phyloP scores from a whole-genome alignment of 1,140 invertebrate species.

The Leptoteleia sp. region DNA sequence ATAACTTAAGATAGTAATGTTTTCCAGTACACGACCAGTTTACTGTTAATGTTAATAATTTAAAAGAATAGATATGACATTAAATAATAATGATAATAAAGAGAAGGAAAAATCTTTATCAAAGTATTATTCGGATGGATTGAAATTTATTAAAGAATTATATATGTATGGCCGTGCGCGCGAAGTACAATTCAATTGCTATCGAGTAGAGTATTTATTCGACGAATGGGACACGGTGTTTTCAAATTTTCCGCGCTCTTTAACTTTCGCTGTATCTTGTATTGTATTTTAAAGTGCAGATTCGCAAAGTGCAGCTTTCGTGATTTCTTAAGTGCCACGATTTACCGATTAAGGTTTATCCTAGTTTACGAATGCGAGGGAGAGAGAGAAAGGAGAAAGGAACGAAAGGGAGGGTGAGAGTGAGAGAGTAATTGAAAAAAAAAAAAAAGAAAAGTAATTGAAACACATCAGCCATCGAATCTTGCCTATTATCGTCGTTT shows the following conservation, averaged over 20 bases:
- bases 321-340: slow-evolving; percentile 67
- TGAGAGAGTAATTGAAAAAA: too few species aligned
- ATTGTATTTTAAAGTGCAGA: too few species aligned
- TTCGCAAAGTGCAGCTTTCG: slow-evolving; percentile 53
- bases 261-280: too few species aligned
- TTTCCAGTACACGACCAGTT: too few species aligned
- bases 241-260: slow-evolving; percentile 1
- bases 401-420: too few species aligned
- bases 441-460: slow-evolving; percentile 1
- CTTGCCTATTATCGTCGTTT: slow-evolving; percentile 48
- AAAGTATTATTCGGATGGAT: slow-evolving; percentile 24
- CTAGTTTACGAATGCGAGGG: slow-evolving; percentile 33
- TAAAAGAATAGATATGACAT: neutral
- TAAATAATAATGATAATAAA: neutral
- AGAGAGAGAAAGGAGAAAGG: too few species aligned
- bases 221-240: slow-evolving; percentile 11
- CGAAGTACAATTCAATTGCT: slow-evolving; percentile 47
- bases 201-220: slow-evolving; percentile 58
- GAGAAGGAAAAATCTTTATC: slow-evolving; percentile 12
- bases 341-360: slow-evolving; percentile 54
- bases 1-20: too few species aligned
- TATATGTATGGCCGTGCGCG: slow-evolving; percentile 13
- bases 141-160: slow-evolving; percentile 17
- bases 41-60: too few species aligned
- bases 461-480: slow-evolving; percentile 51